Evolutionary conservation across 64 coral and sea anemone species (phyloP), one percentile per base, ranked within the genome.

Genomic region (Stichodactyla helianthus): DNA sequence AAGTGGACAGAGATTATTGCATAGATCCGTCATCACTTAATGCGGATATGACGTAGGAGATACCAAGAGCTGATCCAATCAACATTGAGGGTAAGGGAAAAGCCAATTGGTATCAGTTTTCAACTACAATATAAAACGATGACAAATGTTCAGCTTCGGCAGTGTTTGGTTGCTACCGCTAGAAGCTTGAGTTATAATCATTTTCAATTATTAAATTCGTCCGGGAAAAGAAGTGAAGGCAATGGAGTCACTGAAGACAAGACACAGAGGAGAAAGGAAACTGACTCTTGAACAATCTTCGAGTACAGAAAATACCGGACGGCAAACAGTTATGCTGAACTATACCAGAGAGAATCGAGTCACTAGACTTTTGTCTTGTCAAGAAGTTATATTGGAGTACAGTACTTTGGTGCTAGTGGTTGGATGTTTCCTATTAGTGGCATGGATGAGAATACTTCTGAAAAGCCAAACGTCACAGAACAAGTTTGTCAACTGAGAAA

Each of bases 331-430:
- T 74, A 25, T 1, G 4, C 1, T 31, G 25, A 25, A 31, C 27
- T 74, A 6, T 74, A 74, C 68, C 7, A 51, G 78, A 52, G 50
- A 54, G 6, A 22, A 81, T 81, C 78, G 78, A 6, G 78, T 53
- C 15, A 16, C 20, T 51, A 51, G 78, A 15, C 52, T 81, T 16
- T 81, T 52, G 5, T 81, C 78, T 4, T 19, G 35, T 81, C 78
- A 81, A 81, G 78, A 81, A 28, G n/a, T 51, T 12, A 54, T 81
- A 22, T 81, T 81, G 18, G 78, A 81, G 12, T 54, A 52, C 50
- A 52, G 78, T 52, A 53, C 54, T 53, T 5, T 81, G 31, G 52
- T 81, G 35, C 15, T 81, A 8, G 78, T 53, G 14, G 1, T 81
- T 19, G 78, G 78, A 51, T 81, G 78, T 53, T 81, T 81, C 78